phyloP scores from a whole-genome alignment of 2,797 vertebrate genomes.

The Meriones psammophilus region DNA sequence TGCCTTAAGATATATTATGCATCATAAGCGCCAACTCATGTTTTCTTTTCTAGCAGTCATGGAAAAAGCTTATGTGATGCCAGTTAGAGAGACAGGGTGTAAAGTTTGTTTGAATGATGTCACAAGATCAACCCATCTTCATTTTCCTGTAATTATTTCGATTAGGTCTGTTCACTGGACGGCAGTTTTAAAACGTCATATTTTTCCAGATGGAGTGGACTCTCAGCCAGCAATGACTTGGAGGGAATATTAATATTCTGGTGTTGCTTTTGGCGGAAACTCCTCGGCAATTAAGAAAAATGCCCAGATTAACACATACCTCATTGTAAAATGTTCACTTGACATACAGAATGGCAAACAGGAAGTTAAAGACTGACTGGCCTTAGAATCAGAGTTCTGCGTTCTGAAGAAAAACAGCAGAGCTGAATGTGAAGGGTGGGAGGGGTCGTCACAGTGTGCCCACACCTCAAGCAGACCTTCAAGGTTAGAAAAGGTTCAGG shows the following conservation, averaged over 20 bases:
- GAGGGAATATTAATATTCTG: conserved; percentile 85
- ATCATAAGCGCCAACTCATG: conserved; percentile 75
- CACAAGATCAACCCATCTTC: conserved; percentile 84
- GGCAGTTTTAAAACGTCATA: conserved; percentile 79
- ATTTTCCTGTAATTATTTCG: conserved; percentile 83
- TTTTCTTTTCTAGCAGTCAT: conserved; percentile 67
- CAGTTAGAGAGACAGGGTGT: conserved; percentile 64
- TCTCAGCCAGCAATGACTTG: conserved; percentile 86
- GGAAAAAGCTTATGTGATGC: conserved; percentile 66
- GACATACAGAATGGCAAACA: conserved; percentile 73
- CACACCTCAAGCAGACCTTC: neutral
- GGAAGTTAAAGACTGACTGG: neutral
- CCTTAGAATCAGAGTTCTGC: conserved; percentile 22
- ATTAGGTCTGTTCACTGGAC: conserved; percentile 82
- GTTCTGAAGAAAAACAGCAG: conserved; percentile 56
- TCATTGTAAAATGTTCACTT: conserved; percentile 83
- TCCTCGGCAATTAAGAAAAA: conserved; percentile 83
- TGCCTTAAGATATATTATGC: conserved; percentile 68
- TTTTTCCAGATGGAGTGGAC: conserved; percentile 88
- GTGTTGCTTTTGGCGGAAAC: conserved; percentile 88
- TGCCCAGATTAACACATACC: conserved; percentile 90
- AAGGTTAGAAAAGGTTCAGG: conserved; percentile 66
- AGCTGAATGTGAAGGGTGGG: conserved; percentile 36
- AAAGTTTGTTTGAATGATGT: conserved; percentile 81
- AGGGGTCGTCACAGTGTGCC: neutral